These are phyloP conservation scores for Intellagama lesueurii DNA, from an alignment of 2,797 vertebrate genomes.

Conservation along the genomic window DNA sequence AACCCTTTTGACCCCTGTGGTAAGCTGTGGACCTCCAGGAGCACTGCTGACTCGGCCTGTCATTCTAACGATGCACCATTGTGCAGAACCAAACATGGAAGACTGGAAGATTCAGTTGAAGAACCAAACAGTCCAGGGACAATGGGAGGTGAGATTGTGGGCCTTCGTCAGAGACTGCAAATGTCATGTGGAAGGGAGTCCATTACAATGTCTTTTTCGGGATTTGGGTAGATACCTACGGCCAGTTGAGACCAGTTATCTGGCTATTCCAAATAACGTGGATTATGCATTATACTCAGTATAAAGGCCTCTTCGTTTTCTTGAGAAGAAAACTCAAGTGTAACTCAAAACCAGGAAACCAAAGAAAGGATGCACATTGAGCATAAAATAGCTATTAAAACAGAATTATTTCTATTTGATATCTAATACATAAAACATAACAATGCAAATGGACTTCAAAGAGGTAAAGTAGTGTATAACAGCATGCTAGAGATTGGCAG, in stretches of 20 bases:
- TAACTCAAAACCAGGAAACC: background rate
- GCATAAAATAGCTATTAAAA: too few species aligned
- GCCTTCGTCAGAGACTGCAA: background rate
- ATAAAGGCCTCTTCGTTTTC: background rate
- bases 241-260: background rate
- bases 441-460: background rate
- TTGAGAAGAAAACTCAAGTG: background rate
- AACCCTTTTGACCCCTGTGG: constrained; percentile 93
- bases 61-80: constrained; percentile 96
- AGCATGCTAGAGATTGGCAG: background rate
- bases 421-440: background rate
- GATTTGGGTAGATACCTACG: background rate
- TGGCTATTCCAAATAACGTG: background rate
- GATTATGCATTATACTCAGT: background rate
- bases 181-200: background rate
- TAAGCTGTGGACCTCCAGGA: constrained; percentile 93
- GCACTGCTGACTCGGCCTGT: constrained; percentile 92
- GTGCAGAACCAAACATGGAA: constrained; percentile 89
- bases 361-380: rapidly evolving
- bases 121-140: constrained; percentile 88
- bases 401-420: background rate
- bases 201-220: background rate
- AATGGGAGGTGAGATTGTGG: constrained; percentile 91
- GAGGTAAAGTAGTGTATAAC: background rate
- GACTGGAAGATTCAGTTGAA: constrained; percentile 98